phyloP scores from a whole-genome alignment of 2,888 invertebrate species.

The Tholera decimalis region DNA sequence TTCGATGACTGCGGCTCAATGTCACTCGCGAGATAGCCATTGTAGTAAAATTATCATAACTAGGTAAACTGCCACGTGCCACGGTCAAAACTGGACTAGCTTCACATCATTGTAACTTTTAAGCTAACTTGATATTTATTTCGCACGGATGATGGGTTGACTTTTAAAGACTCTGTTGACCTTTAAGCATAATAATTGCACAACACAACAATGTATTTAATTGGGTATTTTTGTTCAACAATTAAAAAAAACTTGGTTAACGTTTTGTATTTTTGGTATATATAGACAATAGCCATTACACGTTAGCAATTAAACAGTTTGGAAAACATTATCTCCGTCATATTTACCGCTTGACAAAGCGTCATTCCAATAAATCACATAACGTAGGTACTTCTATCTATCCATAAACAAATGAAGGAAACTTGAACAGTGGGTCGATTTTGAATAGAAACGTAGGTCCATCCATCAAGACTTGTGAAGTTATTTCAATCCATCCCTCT shows the following conservation, averaged over 20 bases:
- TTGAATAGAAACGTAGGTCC: too few relatives aligned
- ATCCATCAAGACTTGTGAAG: too few relatives aligned
- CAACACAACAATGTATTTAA: constrained; percentile 14
- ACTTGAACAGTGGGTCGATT: too few relatives aligned
- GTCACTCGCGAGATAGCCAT: constrained; percentile 78
- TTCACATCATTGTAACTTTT: constrained; percentile 2
- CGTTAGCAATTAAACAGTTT: too few relatives aligned
- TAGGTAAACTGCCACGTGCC: constrained; percentile 66
- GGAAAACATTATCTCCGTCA: too few relatives aligned
- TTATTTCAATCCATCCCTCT: too few relatives aligned
- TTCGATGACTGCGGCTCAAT: constrained; percentile 89
- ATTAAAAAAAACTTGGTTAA: neutral
- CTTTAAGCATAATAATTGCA: neutral
- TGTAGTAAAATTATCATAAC: constrained; percentile 87
- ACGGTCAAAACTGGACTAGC: constrained; percentile 21
- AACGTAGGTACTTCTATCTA: constrained; percentile 29
- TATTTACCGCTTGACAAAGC: constrained; percentile 16
- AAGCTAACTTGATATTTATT: neutral
- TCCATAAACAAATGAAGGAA: constrained; percentile 12
- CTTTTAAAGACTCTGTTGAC: constrained; percentile 7
- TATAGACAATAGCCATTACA: too few relatives aligned
- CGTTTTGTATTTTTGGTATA: too few relatives aligned
- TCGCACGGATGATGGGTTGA: neutral
- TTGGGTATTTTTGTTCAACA: neutral
- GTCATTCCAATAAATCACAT: constrained; percentile 16